Evolutionary conservation across 1,140 invertebrate genomes (phyloP).

Genomic region (Scylla paramamosain): DNA sequence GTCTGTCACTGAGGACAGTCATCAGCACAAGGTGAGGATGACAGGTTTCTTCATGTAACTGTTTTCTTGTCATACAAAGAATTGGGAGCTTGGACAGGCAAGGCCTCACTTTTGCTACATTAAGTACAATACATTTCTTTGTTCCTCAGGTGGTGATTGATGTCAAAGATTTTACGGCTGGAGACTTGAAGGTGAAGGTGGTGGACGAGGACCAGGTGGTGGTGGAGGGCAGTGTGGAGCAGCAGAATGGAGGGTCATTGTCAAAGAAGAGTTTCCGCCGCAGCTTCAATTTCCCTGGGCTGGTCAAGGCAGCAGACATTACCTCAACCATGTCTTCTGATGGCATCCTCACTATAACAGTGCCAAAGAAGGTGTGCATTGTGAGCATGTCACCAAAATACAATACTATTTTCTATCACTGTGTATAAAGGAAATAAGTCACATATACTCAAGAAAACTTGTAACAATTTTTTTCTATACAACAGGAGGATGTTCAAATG

Average conservation of each 20-base stretch:
- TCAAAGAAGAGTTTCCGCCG: conserved; percentile 54
- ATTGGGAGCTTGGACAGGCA: neutral
- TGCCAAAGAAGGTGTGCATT: conserved; percentile 56
- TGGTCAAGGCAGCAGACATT: conserved; percentile 48
- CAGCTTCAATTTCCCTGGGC: conserved; percentile 50
- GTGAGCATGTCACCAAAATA: neutral
- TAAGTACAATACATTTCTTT: neutral
- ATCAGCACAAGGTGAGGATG: conserved; percentile 64
- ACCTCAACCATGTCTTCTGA: conserved; percentile 75
- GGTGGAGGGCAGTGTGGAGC: conserved; percentile 64
- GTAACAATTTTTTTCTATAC: neutral
- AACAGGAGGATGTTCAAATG: neutral
- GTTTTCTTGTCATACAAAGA: neutral
- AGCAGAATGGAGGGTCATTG: conserved; percentile 41
- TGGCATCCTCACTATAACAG: conserved; percentile 70
- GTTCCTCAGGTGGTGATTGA: conserved; percentile 61
- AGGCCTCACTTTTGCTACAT: neutral
- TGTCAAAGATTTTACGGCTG: conserved; percentile 49
- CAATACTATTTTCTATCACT: too few relatives aligned
- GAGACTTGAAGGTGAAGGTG: conserved; percentile 63
- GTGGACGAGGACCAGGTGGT: conserved; percentile 64
- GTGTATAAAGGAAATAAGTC: too few relatives aligned
- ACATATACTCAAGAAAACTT: too few relatives aligned
- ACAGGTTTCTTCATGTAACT: neutral
- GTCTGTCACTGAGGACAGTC: conserved; percentile 49